Evolutionary conservation across 2,888 invertebrate species (phyloP), one percentile per base, ranked within the genome.

Genomic region (Drosophila picticornis): DNA sequence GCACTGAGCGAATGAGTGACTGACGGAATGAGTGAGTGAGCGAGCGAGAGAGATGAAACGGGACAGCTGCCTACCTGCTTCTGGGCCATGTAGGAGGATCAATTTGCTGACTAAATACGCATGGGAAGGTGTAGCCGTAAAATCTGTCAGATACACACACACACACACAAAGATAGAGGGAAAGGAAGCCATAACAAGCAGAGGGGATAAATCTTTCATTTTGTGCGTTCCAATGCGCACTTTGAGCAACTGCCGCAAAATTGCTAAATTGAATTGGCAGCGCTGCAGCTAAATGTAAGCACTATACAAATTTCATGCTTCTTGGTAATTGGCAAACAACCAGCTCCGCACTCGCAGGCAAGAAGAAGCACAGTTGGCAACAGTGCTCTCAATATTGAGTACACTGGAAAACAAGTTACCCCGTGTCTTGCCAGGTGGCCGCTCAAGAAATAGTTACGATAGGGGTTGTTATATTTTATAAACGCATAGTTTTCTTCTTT

Each of bases 61-160:
- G 62, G 72, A 81, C 55, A 75, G 70, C 65, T 83, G 88, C 61
- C 83, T 86, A 86, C 86, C 86, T 86, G 86, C 81, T 76, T 48
- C 40, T 58, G 55, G 65, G 51, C 40, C 62, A 69, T 74, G 89
- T 77, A 89, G 87, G 85, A 88, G 89, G 89, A 89, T 87, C 89
- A 85, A 87, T 87, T 87, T 89, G 89, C 87, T 80, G 85, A 77
- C 87, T 89, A 87, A 87, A 87, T 89, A 89, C 88, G 72, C 72
- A 80, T 67, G 65, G 61, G 89, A 83, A 87, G 87, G 89, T 87
- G 89, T 89, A 89, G 75, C 89, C 80, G 75, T 80, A 83, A 89
- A 87, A 87, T 89, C 83, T 81, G 61, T 75, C 80, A 66, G 77
- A 81, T 70, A 80, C 76, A 73, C 43, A 55, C 50, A 66, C 43